phyloP scores from a whole-genome alignment of 64 coral and sea anemone species.

The Actinia equina region DNA sequence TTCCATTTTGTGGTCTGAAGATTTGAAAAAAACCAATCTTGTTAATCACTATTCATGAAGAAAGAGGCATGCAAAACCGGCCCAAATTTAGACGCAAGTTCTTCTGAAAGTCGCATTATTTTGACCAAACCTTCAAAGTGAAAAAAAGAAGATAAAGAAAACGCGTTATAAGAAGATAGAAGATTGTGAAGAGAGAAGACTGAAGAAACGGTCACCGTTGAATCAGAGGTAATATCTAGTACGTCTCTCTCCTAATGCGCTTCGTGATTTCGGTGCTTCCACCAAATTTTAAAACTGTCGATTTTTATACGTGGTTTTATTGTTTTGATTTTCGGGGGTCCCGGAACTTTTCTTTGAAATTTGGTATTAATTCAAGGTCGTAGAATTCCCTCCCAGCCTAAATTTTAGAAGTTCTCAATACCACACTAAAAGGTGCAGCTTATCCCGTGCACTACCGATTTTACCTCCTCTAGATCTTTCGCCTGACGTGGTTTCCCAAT shows the following conservation, averaged over 20 bases:
- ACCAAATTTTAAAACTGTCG: too few relatives aligned
- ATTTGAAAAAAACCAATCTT: neutral
- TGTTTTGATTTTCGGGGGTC: too few relatives aligned
- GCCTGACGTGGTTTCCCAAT: too few relatives aligned
- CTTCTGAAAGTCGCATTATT: neutral
- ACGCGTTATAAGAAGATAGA: neutral
- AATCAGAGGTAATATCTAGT: neutral
- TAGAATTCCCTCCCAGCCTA: too few relatives aligned
- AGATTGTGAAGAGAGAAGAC: neutral
- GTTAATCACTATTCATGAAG: neutral
- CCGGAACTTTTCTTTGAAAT: too few relatives aligned
- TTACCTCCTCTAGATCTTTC: too few relatives aligned
- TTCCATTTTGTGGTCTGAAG: neutral
- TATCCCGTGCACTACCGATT: too few relatives aligned
- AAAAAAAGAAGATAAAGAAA: neutral
- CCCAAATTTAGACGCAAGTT: neutral
- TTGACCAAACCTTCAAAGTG: neutral
- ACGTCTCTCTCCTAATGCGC: neutral
- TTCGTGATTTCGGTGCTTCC: too few relatives aligned
- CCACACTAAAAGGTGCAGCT: too few relatives aligned
- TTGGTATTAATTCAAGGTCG: too few relatives aligned
- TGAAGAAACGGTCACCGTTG: neutral
- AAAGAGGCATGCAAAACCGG: neutral
- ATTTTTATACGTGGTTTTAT: too few relatives aligned
- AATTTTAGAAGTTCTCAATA: too few relatives aligned